Conservation (phyloP, 2,113 vertebrate genomes). For the Garra rufa region DNA sequence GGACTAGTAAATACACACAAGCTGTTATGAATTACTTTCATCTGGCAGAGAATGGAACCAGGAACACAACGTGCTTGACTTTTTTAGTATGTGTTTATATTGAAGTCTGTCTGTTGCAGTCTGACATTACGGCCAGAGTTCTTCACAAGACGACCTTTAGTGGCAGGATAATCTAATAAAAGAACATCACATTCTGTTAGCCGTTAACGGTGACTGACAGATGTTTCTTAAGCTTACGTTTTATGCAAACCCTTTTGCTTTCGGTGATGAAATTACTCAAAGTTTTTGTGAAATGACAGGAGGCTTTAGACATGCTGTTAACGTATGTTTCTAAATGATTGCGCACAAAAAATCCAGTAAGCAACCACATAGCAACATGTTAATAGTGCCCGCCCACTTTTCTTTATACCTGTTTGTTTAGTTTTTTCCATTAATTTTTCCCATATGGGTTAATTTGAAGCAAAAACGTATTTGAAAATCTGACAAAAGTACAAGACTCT, state of each 20-base stretch:
- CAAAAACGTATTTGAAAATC: not conserved
- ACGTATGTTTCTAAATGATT: not conserved
- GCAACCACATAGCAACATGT: not conserved
- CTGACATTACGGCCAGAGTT: slow-evolving; percentile 49
- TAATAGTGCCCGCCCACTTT: not conserved
- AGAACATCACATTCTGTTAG: slow-evolving; percentile 16
- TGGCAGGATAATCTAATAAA: slow-evolving; percentile 28
- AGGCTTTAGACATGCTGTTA: not conserved
- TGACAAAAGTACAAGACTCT: not conserved
- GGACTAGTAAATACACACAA: slow-evolving; percentile 52
- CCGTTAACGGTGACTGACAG: slow-evolving; percentile 41
- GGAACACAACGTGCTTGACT: slow-evolving; percentile 24
- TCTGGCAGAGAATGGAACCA: slow-evolving; percentile 50
- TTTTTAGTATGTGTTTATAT: slow-evolving; percentile 45
- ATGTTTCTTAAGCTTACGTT: not conserved
- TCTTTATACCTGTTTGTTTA: too few relatives aligned
- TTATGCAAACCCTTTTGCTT: not conserved
- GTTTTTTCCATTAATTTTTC: too few relatives aligned
- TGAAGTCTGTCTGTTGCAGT: slow-evolving; percentile 45
- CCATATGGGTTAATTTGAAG: not conserved
- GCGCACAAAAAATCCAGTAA: not conserved
- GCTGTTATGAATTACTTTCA: slow-evolving; percentile 55
- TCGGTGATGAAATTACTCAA: slow-evolving; percentile 27
- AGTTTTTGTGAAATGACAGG: not conserved
- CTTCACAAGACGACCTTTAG: slow-evolving; percentile 10